A percentile compares a stretch with the other conserved stretches of the same genome.
phyloP scores from a whole-genome alignment of 2,888 invertebrate genomes.

The Lathronympha strigana region DNA sequence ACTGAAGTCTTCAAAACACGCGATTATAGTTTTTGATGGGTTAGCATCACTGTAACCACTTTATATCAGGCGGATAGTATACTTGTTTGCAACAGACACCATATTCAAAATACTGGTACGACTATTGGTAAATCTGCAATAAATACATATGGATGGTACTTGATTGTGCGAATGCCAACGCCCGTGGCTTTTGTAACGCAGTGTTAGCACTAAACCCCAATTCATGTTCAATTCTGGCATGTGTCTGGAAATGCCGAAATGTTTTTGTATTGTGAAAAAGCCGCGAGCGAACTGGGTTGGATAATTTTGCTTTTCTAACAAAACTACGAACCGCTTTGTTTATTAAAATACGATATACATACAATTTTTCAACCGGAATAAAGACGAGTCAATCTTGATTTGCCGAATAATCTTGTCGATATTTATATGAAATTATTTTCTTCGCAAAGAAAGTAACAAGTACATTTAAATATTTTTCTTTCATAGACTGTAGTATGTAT shows the following conservation, averaged over 20 bases:
- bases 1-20: too few species aligned
- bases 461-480: too few species aligned
- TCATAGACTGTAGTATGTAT: too few species aligned
- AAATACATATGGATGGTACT: background rate
- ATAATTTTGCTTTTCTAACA: background rate
- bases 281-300: conserved; percentile 11
- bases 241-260: conserved; percentile 17
- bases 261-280: conserved; percentile 4
- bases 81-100: too few species aligned
- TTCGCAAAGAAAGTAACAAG: too few species aligned
- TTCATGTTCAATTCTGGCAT: conserved; percentile 26
- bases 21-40: too few species aligned
- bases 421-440: too few species aligned
- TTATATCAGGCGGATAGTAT: too few species aligned
- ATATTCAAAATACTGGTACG: too few species aligned
- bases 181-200: conserved; percentile 20
- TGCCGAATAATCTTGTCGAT: too few species aligned
- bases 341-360: background rate
- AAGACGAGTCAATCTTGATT: too few species aligned
- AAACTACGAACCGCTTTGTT: background rate
- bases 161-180: conserved; percentile 20
- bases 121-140: background rate
- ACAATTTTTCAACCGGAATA: background rate
- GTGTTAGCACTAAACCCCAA: conserved; percentile 26
- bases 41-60: too few species aligned